Evolutionary conservation across 2,113 vertebrate species (phyloP).

Genomic region (Sebastes schlegelii): DNA sequence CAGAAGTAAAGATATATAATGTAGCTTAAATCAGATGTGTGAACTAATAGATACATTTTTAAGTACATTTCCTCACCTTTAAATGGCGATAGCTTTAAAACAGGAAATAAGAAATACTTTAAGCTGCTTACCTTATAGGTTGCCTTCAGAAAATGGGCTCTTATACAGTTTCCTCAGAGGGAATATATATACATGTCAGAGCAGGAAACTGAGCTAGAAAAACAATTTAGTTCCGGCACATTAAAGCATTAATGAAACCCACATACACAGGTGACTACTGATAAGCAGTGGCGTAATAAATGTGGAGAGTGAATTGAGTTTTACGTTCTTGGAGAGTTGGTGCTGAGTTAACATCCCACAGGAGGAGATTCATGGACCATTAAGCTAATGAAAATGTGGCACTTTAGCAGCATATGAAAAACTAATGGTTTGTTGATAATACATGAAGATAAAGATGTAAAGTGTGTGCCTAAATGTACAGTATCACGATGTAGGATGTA

Average conservation of each 20-base stretch:
- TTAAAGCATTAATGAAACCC: constrained; percentile 61
- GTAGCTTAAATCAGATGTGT: background rate
- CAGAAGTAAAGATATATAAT: background rate
- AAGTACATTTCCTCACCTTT: constrained; percentile 17
- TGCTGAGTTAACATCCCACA: constrained; percentile 9
- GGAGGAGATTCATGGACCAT: constrained; percentile 11
- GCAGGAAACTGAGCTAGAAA: constrained; percentile 32
- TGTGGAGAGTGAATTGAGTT: background rate
- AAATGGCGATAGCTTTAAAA: background rate
- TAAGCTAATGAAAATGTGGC: constrained; percentile 36
- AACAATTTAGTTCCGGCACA: constrained; percentile 71
- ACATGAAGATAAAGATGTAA: background rate
- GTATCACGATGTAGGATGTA: background rate
- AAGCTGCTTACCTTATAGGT: background rate
- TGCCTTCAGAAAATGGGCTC: constrained; percentile 32
- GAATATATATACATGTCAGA: background rate
- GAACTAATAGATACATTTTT: too few species aligned
- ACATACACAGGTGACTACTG: constrained; percentile 58
- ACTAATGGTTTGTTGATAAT: constrained; percentile 35
- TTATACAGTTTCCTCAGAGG: constrained; percentile 43
- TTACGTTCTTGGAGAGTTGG: background rate
- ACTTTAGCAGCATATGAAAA: constrained; percentile 10
- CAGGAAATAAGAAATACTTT: background rate
- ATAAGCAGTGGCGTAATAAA: constrained; percentile 40
- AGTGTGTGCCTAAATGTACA: background rate